phyloP scores from a whole-genome alignment of 1,140 invertebrate genomes.

The Drosophila setifemur region DNA sequence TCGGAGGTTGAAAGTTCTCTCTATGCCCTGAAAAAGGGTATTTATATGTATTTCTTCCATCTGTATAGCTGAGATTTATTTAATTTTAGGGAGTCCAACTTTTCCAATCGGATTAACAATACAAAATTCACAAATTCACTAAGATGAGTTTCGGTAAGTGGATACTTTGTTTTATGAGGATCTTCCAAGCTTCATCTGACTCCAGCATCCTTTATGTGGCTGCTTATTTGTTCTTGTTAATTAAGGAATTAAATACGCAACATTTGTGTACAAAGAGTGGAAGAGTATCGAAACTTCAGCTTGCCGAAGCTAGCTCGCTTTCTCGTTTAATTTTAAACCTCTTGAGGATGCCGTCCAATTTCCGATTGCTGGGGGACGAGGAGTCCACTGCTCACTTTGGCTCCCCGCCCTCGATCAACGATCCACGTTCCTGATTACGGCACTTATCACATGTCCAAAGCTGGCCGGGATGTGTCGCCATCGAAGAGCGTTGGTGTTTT shows the following conservation, averaged over 20 bases:
- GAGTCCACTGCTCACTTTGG: not conserved
- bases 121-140: too few relatives aligned
- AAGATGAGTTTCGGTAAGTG: too few relatives aligned
- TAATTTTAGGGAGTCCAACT: too few relatives aligned
- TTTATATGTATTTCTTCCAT: too few relatives aligned
- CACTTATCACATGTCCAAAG: conserved; percentile 22
- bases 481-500: not conserved
- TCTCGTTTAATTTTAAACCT: not conserved
- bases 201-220: too few relatives aligned
- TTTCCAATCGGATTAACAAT: too few relatives aligned
- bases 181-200: too few relatives aligned
- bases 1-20: not conserved
- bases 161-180: too few relatives aligned
- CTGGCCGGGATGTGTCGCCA: conserved; percentile 16
- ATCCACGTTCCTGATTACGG: not conserved
- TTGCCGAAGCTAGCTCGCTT: not conserved
- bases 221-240: too few relatives aligned
- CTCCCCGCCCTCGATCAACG: not conserved
- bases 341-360: not conserved
- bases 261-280: too few relatives aligned
- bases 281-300: not conserved
- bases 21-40: not conserved
- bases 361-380: not conserved
- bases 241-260: too few relatives aligned
- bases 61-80: too few relatives aligned